Evolutionary conservation across 2,888 invertebrate genomes (phyloP).

Genomic region (Lepetodrilus schrolli): DNA sequence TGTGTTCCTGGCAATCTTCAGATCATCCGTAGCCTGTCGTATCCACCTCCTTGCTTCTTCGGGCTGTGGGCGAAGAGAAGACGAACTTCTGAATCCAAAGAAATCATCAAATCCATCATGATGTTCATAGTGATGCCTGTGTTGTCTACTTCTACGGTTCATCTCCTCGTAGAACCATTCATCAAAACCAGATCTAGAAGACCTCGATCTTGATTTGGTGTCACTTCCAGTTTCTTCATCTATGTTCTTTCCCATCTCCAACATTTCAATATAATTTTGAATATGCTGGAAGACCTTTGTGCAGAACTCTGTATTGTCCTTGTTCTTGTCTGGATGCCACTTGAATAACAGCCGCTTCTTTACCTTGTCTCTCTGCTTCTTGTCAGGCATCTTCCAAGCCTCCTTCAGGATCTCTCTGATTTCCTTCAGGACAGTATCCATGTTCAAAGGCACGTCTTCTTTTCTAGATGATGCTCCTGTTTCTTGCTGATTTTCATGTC

Average conservation of each 20-base stretch:
- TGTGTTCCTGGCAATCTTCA: conserved; percentile 38
- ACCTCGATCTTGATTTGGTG: neutral
- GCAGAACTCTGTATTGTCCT: conserved; percentile 39
- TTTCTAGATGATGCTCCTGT: neutral
- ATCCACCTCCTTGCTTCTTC: conserved; percentile 54
- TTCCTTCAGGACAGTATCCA: conserved; percentile 38
- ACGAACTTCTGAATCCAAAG: neutral
- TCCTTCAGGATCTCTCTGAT: conserved; percentile 40
- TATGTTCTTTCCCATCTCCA: conserved; percentile 41
- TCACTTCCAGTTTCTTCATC: neutral
- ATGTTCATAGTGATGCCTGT: neutral
- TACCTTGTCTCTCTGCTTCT: conserved; percentile 36
- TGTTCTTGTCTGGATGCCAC: conserved; percentile 57
- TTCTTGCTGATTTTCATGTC: no score
- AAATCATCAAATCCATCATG: neutral
- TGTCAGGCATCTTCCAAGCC: conserved; percentile 39
- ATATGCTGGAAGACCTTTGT: conserved; percentile 50
- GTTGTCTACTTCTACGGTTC: neutral
- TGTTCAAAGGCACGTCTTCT: neutral
- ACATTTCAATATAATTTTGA: conserved; percentile 35
- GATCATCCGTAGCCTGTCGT: conserved; percentile 50
- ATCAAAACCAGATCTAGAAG: neutral
- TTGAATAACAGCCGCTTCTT: conserved; percentile 46
- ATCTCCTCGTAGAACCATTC: conserved; percentile 13
- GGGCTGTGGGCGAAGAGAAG: conserved; percentile 38